Percentiles rank a stretch among this genome's conserved stretches.
These are phyloP conservation scores for Noctua pronuba DNA, from an alignment of 2,888 invertebrate genomes.

Conservation along the genomic window DNA sequence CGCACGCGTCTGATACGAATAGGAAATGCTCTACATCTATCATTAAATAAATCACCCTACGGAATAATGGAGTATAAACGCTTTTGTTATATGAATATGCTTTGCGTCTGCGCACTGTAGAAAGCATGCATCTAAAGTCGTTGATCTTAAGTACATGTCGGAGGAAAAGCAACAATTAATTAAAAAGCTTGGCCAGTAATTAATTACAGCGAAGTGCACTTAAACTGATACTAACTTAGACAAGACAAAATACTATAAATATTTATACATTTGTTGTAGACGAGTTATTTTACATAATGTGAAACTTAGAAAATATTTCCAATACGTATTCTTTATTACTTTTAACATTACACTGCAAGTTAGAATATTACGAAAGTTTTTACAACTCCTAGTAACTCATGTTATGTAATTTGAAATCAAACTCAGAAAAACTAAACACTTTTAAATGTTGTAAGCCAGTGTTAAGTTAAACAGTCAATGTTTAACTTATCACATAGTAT, in stretches of 20 bases:
- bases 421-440: slow-evolving; percentile 25
- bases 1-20: slow-evolving; percentile 67
- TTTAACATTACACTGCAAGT: slow-evolving; percentile 32
- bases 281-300: slow-evolving; percentile 10
- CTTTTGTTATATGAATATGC: slow-evolving; percentile 44
- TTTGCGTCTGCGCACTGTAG: slow-evolving; percentile 24
- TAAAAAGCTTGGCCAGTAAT: slow-evolving; percentile 34
- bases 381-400: slow-evolving; percentile 27
- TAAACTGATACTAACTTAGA: slow-evolving; percentile 20
- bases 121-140: slow-evolving; percentile 34
- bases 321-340: slow-evolving; percentile 24
- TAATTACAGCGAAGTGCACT: slow-evolving; percentile 44
- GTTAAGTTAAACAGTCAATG: slow-evolving; percentile 31
- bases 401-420: slow-evolving; percentile 52
- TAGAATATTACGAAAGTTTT: slow-evolving; percentile 14
- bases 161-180: slow-evolving; percentile 39
- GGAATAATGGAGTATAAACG: slow-evolving; percentile 63
- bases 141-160: slow-evolving; percentile 31
- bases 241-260: slow-evolving; percentile 5
- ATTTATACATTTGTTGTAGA: slow-evolving; percentile 8
- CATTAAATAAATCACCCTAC: slow-evolving; percentile 70
- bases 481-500: not conserved
- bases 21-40: slow-evolving; percentile 67
- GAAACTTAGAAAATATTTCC: slow-evolving; percentile 28
- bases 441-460: slow-evolving; percentile 38